A percentile compares a stretch with the other conserved stretches of the same genome.
Evolutionary conservation across 2,888 invertebrate genomes (phyloP).

Genomic region (Hypomecis atomaria): DNA sequence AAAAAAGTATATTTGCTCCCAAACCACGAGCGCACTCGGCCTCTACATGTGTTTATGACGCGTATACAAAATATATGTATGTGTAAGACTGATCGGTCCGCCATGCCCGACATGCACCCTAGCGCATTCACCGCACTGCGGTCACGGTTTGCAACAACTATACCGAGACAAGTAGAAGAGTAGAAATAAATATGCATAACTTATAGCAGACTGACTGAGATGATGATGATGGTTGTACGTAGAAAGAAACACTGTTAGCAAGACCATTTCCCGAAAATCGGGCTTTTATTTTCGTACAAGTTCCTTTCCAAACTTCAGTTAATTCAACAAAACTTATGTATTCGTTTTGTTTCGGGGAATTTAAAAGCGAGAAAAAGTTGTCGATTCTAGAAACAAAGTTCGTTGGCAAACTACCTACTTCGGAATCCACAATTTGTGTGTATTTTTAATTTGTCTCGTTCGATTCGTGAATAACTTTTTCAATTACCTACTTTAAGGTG

Average conservation of each 20-base stretch:
- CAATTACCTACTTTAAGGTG: no score
- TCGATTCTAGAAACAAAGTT: constrained; percentile 20
- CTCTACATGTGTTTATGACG: no score
- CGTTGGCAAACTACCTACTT: constrained; percentile 6
- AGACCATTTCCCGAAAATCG: constrained; percentile 6
- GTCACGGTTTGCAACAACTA: no score
- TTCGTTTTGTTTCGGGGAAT: constrained; percentile 29
- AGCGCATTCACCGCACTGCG: no score
- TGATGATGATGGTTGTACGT: neutral
- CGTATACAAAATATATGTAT: no score
- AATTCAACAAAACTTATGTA: constrained; percentile 21
- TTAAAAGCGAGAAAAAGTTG: constrained; percentile 26
- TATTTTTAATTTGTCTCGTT: constrained; percentile 3
- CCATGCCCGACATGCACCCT: no score
- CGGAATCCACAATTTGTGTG: constrained; percentile 6
- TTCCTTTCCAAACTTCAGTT: constrained; percentile 17
- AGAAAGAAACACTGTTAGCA: neutral
- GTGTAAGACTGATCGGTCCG: no score
- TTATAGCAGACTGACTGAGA: no score
- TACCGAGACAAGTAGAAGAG: no score
- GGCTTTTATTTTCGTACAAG: constrained; percentile 22
- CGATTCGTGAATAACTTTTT: neutral
- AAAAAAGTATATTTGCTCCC: no score
- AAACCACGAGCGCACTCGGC: no score
- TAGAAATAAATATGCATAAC: no score